Base-by-base conservation (phyloP, 2,888 invertebrate species). In the Coenonympha glycerion region DNA sequence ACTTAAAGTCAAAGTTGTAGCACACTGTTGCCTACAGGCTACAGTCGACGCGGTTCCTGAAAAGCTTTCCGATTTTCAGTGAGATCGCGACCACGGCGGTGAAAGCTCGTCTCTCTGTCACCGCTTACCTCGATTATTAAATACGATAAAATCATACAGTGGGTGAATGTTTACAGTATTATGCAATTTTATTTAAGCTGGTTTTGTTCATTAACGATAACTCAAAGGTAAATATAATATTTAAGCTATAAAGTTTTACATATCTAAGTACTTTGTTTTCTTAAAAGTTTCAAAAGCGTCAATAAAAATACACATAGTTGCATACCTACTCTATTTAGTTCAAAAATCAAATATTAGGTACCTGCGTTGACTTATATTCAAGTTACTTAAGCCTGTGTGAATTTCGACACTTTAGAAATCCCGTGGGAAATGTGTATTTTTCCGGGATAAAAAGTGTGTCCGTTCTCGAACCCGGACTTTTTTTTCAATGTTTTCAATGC, bases 11-110 rank as follows among this genome's bases (percentile, higher is more conserved):
- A 15, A 15, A 22, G 9, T 15, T 15, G 39, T 39, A 39, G 39
- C 9, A 9, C 9, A 37, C 13, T 37, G 37, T 13, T 22, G 22
- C 15, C 24, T 24, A 9, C 24, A 13, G 22, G 15, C 24, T 24
- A 9, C 24, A 13, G 3, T 36, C 24, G 24, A 36, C 41, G 11
- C 28, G 22, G 41, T 22, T 18, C 33, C 39, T 40, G 37, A 42
- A 42, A 28, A 36, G 33, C 47, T 47, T 49, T 31, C 28, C 28
- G 40, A 34, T 42, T 47, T 56, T 58, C 56, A 54, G 56, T 61
- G 49, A 53, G 53, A 56, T 55, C 56, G 60, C 54, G 55, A 34
- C 53, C 51, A 53, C 55, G 60, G 41, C 13, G 13, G 8, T 11
- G 55, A 44, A 49, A 40, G 57, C 52, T 55, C 57, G 61, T 50